Evolutionary conservation across 2,888 invertebrate genomes (phyloP).

Genomic region (Cosmia trapezina): DNA sequence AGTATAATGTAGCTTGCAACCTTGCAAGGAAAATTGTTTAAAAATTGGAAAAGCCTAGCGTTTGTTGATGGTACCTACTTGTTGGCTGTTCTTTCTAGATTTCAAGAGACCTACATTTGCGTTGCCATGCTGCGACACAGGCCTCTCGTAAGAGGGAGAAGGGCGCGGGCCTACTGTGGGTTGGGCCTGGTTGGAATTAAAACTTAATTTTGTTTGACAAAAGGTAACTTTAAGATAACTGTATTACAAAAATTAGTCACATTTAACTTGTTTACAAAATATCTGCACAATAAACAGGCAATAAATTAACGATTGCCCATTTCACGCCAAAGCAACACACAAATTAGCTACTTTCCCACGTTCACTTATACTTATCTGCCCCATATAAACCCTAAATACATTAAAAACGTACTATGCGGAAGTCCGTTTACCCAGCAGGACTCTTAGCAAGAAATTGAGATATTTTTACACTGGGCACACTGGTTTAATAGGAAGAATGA

Average conservation of each 20-base stretch:
- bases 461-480: slow-evolving; percentile 65
- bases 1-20: too few species aligned
- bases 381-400: slow-evolving; percentile 71
- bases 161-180: too few species aligned
- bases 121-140: too few species aligned
- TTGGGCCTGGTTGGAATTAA: too few species aligned
- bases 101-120: too few species aligned
- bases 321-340: slow-evolving; percentile 47
- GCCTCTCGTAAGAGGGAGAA: too few species aligned
- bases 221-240: too few species aligned
- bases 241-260: background rate
- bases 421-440: slow-evolving; percentile 73
- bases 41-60: too few species aligned
- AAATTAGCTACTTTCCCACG: slow-evolving; percentile 83
- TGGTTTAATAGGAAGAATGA: slow-evolving; percentile 71
- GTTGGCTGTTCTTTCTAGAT: too few species aligned
- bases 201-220: too few species aligned
- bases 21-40: too few species aligned
- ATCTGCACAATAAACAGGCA: slow-evolving; percentile 11
- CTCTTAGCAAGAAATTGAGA: slow-evolving; percentile 51
- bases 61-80: too few species aligned
- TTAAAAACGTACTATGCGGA: slow-evolving; percentile 73
- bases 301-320: slow-evolving; percentile 53
- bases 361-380: slow-evolving; percentile 62
- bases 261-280: background rate